phyloP scores from a whole-genome alignment of 64 coral and sea anemone genomes.

The Cladopsammia gracilis region DNA sequence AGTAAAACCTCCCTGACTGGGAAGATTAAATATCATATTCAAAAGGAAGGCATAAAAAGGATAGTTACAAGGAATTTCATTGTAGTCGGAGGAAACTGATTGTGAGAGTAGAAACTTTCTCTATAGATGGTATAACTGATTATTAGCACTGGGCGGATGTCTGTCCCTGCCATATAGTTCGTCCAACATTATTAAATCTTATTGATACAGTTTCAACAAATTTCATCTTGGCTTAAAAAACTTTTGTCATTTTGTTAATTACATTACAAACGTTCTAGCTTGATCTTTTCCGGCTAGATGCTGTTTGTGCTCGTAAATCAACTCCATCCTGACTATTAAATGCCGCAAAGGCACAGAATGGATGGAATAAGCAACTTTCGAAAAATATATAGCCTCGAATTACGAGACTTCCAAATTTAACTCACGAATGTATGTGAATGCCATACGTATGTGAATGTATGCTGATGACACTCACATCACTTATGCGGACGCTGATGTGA shows the following conservation, averaged over 20 bases:
- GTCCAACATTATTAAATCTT: neutral
- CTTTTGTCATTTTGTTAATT: slow-evolving; percentile 49
- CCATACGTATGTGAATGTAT: no score
- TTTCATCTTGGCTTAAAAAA: slow-evolving; percentile 15
- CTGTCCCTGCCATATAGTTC: neutral
- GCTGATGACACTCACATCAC: no score
- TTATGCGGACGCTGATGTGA: no score
- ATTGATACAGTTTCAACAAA: slow-evolving; percentile 41
- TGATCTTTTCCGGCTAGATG: slow-evolving; percentile 23
- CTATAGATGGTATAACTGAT: neutral
- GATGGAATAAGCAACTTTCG: neutral
- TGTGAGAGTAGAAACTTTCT: neutral
- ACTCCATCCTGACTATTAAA: neutral
- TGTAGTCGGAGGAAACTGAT: neutral
- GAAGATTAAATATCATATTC: no score
- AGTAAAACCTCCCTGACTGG: no score
- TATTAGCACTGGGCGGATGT: neutral
- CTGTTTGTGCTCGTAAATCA: neutral
- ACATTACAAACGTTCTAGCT: slow-evolving; percentile 1
- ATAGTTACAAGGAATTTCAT: neutral
- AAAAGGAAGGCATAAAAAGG: neutral
- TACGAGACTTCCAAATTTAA: no score
- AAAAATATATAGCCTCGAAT: no score
- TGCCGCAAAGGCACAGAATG: neutral
- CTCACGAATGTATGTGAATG: no score